Evolutionary conservation across 2,113 vertebrate species (phyloP).

Genomic region (Bubo blakistoni): DNA sequence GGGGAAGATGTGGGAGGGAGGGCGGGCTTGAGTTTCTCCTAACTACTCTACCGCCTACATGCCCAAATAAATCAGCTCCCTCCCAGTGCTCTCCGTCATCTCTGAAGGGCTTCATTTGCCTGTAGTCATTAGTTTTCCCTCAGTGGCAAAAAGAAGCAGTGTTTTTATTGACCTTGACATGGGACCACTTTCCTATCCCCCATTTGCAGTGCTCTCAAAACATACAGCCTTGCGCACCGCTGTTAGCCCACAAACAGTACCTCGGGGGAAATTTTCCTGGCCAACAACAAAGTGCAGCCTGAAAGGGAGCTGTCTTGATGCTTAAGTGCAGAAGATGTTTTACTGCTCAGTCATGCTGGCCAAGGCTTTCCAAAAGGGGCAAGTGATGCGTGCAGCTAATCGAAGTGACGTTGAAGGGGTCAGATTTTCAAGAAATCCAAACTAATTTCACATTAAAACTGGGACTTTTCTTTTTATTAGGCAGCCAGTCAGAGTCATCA

Average conservation of each 20-base stretch:
- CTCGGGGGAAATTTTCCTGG: neutral
- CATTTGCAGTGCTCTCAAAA: neutral
- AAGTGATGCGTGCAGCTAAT: neutral
- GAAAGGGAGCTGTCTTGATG: neutral
- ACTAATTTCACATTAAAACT: neutral
- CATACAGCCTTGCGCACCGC: rapidly evolving
- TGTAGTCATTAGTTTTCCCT: conserved; percentile 18
- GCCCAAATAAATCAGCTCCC: conserved; percentile 39
- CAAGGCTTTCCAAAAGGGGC: neutral
- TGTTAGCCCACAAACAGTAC: neutral
- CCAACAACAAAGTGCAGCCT: neutral
- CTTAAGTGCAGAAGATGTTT: neutral
- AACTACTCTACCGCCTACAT: conserved; percentile 4
- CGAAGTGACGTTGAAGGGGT: neutral
- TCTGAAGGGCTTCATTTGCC: neutral
- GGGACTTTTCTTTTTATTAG: neutral
- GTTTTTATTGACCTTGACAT: conserved; percentile 29
- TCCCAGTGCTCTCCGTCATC: neutral
- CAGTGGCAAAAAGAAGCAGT: neutral
- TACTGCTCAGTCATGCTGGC: neutral
- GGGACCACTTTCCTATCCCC: neutral
- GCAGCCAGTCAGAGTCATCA: neutral
- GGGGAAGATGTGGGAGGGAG: conserved; percentile 26
- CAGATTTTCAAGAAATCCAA: neutral
- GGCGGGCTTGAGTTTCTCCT: neutral